Evolutionary conservation across 2,113 vertebrate species (phyloP), one percentile per base, ranked within the genome.

Genomic region (Chloropsis cyanopogon): DNA sequence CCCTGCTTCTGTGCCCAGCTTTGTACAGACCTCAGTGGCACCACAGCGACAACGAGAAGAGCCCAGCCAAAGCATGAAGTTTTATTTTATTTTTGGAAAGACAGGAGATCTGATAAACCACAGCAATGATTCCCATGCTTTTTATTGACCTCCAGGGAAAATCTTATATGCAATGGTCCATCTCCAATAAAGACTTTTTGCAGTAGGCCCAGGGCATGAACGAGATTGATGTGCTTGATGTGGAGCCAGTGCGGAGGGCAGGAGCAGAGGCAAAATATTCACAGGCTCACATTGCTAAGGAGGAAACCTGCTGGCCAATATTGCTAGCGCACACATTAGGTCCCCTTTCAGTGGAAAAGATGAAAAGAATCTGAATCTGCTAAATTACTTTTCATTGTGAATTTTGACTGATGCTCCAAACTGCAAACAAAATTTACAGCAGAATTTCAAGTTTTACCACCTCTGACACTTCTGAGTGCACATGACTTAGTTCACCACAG

Each of bases 211-310:
- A n/a, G 66, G 53, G 6, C 25, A 52, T 13, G 50, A 83, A n/a
- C 29, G 39, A 23, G 44, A 31, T 3, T 3, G 5, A 29, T 24
- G 52, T 4, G 23, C 56, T 3, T 0, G 14, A 39, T 6, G 4
- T 13, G 39, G n/a, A 75, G 33, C 8, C 44, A 18, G 12, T 1
- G 28, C 31, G 52, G 26, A 86, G 31, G 5, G 44, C 56, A 96
- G 12, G 35, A 57, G 29, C 47, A 70, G 47, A 78, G 59, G 42
- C 7, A 88, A 88, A 86, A 57, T 3, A 7, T 53, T 65, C 54
- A 25, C 24, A 82, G 75, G 37, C 7, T 85, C 26, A n/a, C 17
- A 12, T 0, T 41, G 31, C 33, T n/a, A 68, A 56, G 35, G 1
- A 53, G 70, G 44, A 94, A 94, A 72, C 18, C 37, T 80, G 37